Evolutionary conservation across 2,113 vertebrate genomes (phyloP).

Genomic region (Neodon shergylaensis): DNA sequence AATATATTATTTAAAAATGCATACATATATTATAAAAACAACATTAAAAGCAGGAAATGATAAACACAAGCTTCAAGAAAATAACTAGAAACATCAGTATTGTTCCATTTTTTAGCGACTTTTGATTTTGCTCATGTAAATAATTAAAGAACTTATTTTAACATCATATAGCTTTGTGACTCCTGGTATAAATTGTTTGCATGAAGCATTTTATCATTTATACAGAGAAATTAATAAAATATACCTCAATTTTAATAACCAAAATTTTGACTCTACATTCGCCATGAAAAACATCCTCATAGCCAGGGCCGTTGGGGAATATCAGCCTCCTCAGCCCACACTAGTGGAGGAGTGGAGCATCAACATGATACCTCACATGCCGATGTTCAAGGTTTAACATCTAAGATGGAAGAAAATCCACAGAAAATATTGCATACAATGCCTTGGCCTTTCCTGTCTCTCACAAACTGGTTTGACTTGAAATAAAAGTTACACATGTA

Average conservation of each 20-base stretch:
- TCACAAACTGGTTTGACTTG: not conserved
- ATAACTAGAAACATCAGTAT: not conserved
- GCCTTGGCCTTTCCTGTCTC: not conserved
- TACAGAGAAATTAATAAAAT: not conserved
- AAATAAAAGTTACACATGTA: not conserved
- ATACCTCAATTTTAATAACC: not conserved
- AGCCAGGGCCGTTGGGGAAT: not conserved
- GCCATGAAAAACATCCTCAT: not conserved
- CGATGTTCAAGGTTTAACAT: not conserved
- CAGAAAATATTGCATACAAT: not conserved
- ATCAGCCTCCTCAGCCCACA: not conserved
- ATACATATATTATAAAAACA: constrained; percentile 1
- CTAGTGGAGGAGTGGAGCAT: not conserved
- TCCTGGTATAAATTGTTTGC: not conserved
- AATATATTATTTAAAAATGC: not conserved
- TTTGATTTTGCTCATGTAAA: not conserved
- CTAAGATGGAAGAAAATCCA: not conserved
- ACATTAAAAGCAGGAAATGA: not conserved
- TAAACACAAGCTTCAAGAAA: not conserved
- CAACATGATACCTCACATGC: too few relatives aligned
- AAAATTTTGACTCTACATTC: not conserved
- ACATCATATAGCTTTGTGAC: not conserved
- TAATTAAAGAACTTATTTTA: constrained; percentile 15
- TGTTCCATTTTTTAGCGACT: not conserved
- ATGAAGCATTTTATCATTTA: not conserved